These are phyloP conservation scores for Podarcis cretensis DNA, from an alignment of 2,113 vertebrate species.

Conservation along the genomic window DNA sequence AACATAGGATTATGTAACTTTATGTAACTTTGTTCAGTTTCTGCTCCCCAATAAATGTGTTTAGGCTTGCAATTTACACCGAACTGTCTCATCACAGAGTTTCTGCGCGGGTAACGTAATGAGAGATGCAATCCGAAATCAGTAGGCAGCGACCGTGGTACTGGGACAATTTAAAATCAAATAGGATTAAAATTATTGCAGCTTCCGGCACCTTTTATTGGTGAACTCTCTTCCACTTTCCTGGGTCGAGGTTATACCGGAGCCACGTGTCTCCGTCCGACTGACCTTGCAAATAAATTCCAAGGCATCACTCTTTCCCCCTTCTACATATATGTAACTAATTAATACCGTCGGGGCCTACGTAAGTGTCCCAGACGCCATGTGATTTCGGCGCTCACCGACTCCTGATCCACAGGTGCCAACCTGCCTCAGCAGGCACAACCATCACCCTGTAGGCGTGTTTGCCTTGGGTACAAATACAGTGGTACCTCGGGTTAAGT, in stretches of 20 bases:
- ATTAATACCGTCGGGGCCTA: neutral
- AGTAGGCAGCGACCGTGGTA: neutral
- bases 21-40: neutral
- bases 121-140: no score
- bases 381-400: neutral
- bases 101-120: neutral
- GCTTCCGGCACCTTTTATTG: neutral
- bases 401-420: neutral
- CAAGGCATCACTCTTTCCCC: neutral
- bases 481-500: no score
- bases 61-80: neutral
- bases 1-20: neutral
- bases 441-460: no score
- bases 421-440: neutral
- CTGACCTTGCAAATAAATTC: neutral
- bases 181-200: neutral
- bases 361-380: neutral
- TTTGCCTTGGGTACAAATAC: no score
- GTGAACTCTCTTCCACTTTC: neutral
- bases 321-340: neutral
- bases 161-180: neutral
- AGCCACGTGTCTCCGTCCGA: neutral
- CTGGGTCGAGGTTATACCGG: neutral
- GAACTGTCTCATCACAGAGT: neutral
- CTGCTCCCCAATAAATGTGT: neutral